Percentiles rank a stretch among this genome's conserved stretches.
Evolutionary conservation across 2,113 vertebrate species (phyloP).

Genomic region (Pachyramphus minor): DNA sequence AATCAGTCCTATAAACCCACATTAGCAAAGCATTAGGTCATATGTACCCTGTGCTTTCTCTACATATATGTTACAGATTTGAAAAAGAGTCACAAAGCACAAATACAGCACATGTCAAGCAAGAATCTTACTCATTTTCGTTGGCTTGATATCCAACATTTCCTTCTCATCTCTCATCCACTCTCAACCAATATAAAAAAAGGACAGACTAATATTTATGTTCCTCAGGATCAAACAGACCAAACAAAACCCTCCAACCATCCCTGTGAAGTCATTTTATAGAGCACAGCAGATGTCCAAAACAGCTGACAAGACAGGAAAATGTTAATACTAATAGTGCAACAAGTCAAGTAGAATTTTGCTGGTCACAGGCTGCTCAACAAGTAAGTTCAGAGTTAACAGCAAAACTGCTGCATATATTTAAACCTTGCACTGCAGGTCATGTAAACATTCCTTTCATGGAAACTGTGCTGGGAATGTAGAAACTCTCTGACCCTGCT

Average conservation of each 20-base stretch:
- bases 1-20: neutral
- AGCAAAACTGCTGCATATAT: conserved; percentile 72
- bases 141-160: conserved; percentile 43
- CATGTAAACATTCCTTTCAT: conserved; percentile 76
- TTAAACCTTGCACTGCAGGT: conserved; percentile 73
- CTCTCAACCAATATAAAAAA: conserved; percentile 51
- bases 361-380: conserved; percentile 52
- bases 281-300: conserved; percentile 63
- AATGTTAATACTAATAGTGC: conserved; percentile 40
- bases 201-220: conserved; percentile 65
- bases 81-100: conserved; percentile 5
- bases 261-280: conserved; percentile 46
- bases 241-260: conserved; percentile 51
- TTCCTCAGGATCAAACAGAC: conserved; percentile 51
- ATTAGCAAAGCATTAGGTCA: conserved; percentile 32
- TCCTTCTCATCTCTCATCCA: conserved; percentile 41
- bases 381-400: conserved; percentile 75
- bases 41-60: neutral
- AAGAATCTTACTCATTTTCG: conserved; percentile 19
- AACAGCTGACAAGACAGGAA: conserved; percentile 69
- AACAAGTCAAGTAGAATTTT: conserved; percentile 41
- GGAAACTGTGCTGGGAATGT: conserved; percentile 71
- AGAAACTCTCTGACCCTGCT: conserved; percentile 64
- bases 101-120: conserved; percentile 11
- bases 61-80: neutral